Evolutionary conservation across 2,888 invertebrate species (phyloP), one percentile per base, ranked within the genome.

Genomic region (Scrobipalpa costella): DNA sequence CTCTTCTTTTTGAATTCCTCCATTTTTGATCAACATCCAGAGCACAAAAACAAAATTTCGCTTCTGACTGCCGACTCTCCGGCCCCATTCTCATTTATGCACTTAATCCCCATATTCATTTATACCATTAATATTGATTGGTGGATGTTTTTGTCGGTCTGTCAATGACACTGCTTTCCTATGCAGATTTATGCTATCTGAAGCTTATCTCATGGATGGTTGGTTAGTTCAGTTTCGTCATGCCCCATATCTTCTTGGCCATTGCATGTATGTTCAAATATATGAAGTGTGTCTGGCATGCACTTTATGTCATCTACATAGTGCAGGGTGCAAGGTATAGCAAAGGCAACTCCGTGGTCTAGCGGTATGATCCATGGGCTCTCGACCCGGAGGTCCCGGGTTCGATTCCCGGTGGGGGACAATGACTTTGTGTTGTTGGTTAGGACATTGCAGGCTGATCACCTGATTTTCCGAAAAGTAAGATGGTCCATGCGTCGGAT

Each of bases 161-260:
- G 81, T 81, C 81, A 78, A 67, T 68, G 66, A 44, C 85, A 84
- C 76, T 75, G 72, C 75, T 79, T 80, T 73, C 69, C 69, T 84
- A 89, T 87, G 87, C 79, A 86, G 83, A 89, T 85, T 83, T 82
- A 85, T 86, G 84, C 84, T 81, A 81, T 81, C 83, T 84, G 79
- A 78, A 76, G 84, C 83, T 85, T 87, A 88, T 88, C 84, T 79
- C 78, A 79, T 78, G 82, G 80, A 79, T 78, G 82, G 80, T 79
- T 73, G 77, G 84, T 85, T 87, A 85, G 81, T 77, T 75, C 83
- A 86, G 84, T 82, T 79, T 74, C 73, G 74, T 70, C 72, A 80
- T 77, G 80, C 75, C 79, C 78, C 83, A 83, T 87, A 86, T 86
- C 84, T 82, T 77, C 71, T 71, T 62, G 72, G 73, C 75, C 80